Base-by-base conservation (phyloP, 2,797 vertebrate species). In the Mormyrus proboscirostris region DNA sequence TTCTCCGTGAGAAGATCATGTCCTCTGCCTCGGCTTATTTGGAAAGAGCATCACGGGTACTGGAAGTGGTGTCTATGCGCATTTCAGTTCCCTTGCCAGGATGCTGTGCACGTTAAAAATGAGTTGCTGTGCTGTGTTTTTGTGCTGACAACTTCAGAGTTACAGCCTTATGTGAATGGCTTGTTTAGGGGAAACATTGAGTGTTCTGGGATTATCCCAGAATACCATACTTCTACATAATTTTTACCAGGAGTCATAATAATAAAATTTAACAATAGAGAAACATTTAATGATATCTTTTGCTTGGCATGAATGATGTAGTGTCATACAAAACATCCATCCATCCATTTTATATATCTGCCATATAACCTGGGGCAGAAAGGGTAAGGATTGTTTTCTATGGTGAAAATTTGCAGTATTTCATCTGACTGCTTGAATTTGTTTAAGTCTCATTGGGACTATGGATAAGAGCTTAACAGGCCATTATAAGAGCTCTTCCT, bases 401-500 rank as follows among this genome's bases (percentile, higher is more conserved):
- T 25, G 44, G 82, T 84, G 47, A 47, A 25, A 53, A 62, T 87
- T 16, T 57, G 89, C 88, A 22, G 10, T 33, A 57, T 79, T 82
- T 59, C 85, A 83, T 76, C 76, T 87, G 87, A 62, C 85, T 53
- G 84, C 79, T 57, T 89, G 49, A 25, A 55, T 41, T 33, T 87
- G 22, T 47, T 88, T 85, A 87, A 41, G 41, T 62, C 41, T 87
- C 59, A 53, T 53, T 87, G 14, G 50, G 29, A 87, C 55, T 55
- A 65, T 53, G 59, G 3, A 47, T 62, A 62, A 47, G 53, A 16
- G 89, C 47, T 76, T 92, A 91, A 92, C 90, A 84, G 89, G 89
- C 91, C 47, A 53, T 91, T 92, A 29, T 89, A 90, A 89, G 88
- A 91, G 79, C 89, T 76, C 92, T 91, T 90, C 87, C 91, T 89